Conservation (phyloP, 1,140 invertebrate species). For the Cryptotermes secundus region DNA sequence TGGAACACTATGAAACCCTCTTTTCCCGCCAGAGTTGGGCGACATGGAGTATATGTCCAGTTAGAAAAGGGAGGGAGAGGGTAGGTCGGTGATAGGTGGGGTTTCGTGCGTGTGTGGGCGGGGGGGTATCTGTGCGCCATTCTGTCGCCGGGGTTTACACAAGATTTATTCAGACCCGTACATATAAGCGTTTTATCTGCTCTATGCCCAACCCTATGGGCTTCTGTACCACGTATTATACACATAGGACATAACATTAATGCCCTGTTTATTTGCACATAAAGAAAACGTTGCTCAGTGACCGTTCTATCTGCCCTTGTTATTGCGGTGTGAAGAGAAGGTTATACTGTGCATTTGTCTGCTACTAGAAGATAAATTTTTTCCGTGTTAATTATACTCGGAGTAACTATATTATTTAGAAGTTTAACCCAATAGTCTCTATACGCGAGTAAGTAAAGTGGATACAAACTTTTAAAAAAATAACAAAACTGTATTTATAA, state of each 20-base stretch:
- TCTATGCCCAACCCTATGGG: not conserved
- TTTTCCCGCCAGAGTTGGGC: not conserved
- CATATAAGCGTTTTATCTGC: not conserved
- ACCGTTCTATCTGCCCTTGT: not conserved
- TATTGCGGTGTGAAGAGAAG: not conserved
- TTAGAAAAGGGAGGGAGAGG: not conserved
- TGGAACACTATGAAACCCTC: not conserved
- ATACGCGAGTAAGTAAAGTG: too few species aligned
- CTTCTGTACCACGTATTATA: not conserved
- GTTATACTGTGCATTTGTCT: not conserved
- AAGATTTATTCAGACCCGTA: not conserved
- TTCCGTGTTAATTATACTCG: not conserved
- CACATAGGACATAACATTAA: not conserved
- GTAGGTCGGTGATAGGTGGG: not conserved
- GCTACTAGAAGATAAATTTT: not conserved
- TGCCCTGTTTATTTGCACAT: not conserved
- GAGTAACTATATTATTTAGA: too few species aligned
- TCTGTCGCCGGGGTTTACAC: constrained; percentile 8
- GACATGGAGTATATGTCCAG: not conserved
- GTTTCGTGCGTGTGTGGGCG: not conserved
- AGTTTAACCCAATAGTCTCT: too few species aligned
- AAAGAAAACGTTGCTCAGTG: not conserved
- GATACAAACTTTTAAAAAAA: too few species aligned
- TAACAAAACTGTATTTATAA: too few species aligned
- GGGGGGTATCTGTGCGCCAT: not conserved